Conservation (phyloP, 2,888 invertebrate species). For the Norana najaformis region DNA sequence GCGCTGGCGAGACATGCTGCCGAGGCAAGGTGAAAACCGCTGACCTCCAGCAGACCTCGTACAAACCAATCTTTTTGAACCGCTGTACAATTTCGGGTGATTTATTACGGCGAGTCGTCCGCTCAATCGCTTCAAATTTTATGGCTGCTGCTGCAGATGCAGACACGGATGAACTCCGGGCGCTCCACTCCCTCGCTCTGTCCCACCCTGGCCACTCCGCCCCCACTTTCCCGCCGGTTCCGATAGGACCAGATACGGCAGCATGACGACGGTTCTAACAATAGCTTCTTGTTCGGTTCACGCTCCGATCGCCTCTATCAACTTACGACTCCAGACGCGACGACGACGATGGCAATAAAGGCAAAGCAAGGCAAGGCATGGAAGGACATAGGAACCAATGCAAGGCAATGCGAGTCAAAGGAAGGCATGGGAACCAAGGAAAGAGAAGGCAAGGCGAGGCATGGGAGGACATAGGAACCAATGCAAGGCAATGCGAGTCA, state of each 20-base stretch:
- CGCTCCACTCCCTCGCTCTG: neutral
- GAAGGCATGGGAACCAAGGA: no score
- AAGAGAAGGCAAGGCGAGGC: no score
- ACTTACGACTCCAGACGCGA: neutral
- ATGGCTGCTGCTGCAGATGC: neutral
- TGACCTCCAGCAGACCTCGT: slow-evolving; percentile 23
- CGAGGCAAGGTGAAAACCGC: neutral
- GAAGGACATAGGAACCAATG: no score
- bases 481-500: no score
- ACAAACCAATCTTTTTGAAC: slow-evolving; percentile 20
- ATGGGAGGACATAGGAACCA: no score
- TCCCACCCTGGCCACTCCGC: neutral
- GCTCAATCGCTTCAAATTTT: slow-evolving; percentile 6
- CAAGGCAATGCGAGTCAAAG: neutral
- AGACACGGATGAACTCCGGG: slow-evolving; percentile 20
- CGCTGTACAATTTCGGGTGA: slow-evolving; percentile 22
- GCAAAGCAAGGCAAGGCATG: neutral
- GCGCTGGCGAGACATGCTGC: neutral
- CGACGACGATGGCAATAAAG: slow-evolving; percentile 5
- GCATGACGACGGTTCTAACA: neutral
- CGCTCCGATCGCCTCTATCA: neutral
- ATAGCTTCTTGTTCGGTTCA: neutral
- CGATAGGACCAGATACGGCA: neutral
- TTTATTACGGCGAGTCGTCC: neutral
- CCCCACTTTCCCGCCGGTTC: neutral